Conservation (phyloP, 2,113 vertebrate species). For the Rhinoptilus africanus region DNA sequence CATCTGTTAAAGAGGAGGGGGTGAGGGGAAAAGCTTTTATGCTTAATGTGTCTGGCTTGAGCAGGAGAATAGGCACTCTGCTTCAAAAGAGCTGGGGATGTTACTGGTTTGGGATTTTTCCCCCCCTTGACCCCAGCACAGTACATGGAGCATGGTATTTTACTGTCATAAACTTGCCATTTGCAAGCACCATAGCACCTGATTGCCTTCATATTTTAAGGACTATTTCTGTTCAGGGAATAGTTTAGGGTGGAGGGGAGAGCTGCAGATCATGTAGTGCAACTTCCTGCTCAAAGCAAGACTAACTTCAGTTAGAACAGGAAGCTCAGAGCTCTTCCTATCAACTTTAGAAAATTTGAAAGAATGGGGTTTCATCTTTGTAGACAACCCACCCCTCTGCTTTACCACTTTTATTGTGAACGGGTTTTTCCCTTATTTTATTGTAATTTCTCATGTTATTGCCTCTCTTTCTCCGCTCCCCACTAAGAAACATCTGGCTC, state of each 20-base stretch:
- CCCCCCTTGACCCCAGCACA: background rate
- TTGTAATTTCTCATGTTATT: background rate
- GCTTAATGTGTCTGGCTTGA: background rate
- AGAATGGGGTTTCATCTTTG: background rate
- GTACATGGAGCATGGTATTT: background rate
- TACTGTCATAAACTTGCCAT: background rate
- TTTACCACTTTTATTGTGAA: background rate
- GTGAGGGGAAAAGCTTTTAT: background rate
- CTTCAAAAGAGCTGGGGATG: background rate
- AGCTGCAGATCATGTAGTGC: background rate
- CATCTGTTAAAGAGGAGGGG: background rate
- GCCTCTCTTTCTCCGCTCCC: background rate
- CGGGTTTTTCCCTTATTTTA: background rate
- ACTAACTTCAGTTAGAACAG: background rate
- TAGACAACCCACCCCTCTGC: background rate
- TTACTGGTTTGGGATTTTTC: background rate
- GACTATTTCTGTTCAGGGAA: background rate
- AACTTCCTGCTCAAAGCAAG: background rate
- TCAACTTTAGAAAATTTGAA: background rate
- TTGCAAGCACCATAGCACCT: background rate
- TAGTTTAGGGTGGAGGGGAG: background rate
- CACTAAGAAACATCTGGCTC: background rate
- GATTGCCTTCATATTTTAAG: background rate
- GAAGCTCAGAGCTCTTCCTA: background rate
- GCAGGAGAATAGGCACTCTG: background rate